Evolutionary conservation across 2,113 vertebrate genomes (phyloP).

Genomic region (Oxyura jamaicensis): DNA sequence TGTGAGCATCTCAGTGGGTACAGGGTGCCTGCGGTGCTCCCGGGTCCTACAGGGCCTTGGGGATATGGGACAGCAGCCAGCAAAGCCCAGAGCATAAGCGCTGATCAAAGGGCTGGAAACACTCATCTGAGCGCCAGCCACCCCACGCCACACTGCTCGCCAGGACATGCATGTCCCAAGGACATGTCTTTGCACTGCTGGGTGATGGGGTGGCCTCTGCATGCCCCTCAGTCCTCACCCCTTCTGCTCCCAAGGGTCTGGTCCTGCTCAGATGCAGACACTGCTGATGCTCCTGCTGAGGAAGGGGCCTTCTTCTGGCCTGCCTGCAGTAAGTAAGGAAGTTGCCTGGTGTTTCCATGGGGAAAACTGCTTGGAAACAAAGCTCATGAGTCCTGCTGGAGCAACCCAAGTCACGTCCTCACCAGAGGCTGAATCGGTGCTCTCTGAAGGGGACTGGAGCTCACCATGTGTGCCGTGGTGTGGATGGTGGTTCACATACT

Average conservation of each 20-base stretch:
- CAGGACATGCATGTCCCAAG: not conserved
- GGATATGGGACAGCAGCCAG: not conserved
- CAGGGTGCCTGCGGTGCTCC: not conserved
- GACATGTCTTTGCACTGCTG: not conserved
- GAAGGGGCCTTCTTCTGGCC: not conserved
- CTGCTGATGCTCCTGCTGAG: not conserved
- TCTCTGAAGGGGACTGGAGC: not conserved
- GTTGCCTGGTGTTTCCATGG: not conserved
- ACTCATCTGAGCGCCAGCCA: not conserved
- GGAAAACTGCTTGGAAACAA: not conserved
- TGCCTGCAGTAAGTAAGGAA: not conserved
- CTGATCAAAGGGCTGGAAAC: not conserved
- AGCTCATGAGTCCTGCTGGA: not conserved
- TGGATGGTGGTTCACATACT: not conserved
- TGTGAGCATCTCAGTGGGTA: not conserved
- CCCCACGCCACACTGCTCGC: fast-evolving
- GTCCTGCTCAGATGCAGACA: not conserved
- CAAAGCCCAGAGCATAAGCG: not conserved
- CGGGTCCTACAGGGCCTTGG: not conserved
- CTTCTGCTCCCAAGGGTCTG: not conserved
- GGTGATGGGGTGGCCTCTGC: not conserved
- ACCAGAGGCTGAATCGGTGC: not conserved
- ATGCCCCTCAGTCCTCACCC: not conserved
- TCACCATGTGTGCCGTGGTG: not conserved
- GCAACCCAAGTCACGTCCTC: not conserved